Conservation (phyloP, 2,888 invertebrate genomes). For the Nemotelus pantherinus region DNA sequence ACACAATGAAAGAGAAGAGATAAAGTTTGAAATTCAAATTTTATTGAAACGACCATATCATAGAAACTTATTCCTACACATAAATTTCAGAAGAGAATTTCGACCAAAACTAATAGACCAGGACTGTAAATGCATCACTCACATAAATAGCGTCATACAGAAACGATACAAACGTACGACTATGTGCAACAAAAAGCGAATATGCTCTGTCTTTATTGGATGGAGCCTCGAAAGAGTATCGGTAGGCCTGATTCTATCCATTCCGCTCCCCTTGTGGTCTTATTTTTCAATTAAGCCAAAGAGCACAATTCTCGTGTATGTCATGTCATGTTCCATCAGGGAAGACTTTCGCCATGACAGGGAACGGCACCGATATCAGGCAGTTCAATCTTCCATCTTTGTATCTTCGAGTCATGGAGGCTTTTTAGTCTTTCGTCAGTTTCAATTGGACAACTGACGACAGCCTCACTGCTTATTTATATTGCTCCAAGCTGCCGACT, state of each 20-base stretch:
- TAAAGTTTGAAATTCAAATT: too few relatives aligned
- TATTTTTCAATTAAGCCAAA: slow-evolving; percentile 50
- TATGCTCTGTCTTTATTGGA: slow-evolving; percentile 10
- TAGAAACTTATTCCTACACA: too few relatives aligned
- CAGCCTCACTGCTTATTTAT: slow-evolving; percentile 22
- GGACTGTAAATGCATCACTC: background rate
- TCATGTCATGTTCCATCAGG: slow-evolving; percentile 49
- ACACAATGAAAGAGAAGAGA: too few relatives aligned
- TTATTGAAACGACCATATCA: too few relatives aligned
- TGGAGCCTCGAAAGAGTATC: slow-evolving; percentile 9
- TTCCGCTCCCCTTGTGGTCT: slow-evolving; percentile 43
- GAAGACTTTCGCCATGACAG: slow-evolving; percentile 45
- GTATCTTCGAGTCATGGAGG: slow-evolving; percentile 41
- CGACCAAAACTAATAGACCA: background rate
- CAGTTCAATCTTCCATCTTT: slow-evolving; percentile 43
- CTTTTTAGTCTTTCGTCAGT: slow-evolving; percentile 44
- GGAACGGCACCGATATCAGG: slow-evolving; percentile 38
- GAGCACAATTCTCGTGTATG: slow-evolving; percentile 50
- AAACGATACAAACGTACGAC: too few relatives aligned
- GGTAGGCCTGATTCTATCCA: slow-evolving; percentile 27
- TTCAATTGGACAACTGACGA: slow-evolving; percentile 45
- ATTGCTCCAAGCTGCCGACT: slow-evolving; percentile 13
- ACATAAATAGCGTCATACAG: background rate
- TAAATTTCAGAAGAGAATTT: too few relatives aligned
- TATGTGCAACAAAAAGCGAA: background rate